Conservation (phyloP, 2,113 vertebrate species). For the Regulus satrapa region DNA sequence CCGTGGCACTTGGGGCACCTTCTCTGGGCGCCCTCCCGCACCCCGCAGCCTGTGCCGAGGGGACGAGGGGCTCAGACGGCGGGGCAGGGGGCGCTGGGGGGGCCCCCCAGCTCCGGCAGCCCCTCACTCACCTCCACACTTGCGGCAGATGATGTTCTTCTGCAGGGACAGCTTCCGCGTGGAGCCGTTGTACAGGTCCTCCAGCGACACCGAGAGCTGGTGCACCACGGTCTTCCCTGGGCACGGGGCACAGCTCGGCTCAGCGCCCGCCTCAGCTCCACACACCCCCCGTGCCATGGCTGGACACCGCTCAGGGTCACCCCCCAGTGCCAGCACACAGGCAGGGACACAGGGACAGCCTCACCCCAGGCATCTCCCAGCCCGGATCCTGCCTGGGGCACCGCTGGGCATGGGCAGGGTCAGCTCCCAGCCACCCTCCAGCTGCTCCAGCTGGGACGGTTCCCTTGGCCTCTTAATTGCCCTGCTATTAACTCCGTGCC, state of each 20-base stretch:
- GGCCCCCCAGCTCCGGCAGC: rapidly evolving
- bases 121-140: slow-evolving; percentile 42
- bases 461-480: neutral
- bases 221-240: slow-evolving; percentile 65
- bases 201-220: slow-evolving; percentile 43
- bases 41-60: slow-evolving; percentile 75
- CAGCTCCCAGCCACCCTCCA: neutral
- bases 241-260: rapidly evolving
- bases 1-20: slow-evolving; percentile 86
- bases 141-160: slow-evolving; percentile 68
- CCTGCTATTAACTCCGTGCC: slow-evolving; percentile 29
- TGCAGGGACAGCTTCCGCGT: slow-evolving; percentile 67
- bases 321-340: rapidly evolving
- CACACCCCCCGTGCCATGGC: rapidly evolving
- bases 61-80: neutral
- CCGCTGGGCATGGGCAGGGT: rapidly evolving
- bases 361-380: neutral
- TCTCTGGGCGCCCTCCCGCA: slow-evolving; percentile 79
- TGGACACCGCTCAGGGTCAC: neutral
- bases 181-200: slow-evolving; percentile 68
- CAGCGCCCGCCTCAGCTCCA: neutral
- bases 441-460: neutral
- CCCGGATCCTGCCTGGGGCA: rapidly evolving
- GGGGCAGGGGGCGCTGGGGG: rapidly evolving
- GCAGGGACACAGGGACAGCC: neutral